Evolutionary conservation across 2,113 vertebrate species (phyloP).

Genomic region (Xenopus tropicalis): DNA sequence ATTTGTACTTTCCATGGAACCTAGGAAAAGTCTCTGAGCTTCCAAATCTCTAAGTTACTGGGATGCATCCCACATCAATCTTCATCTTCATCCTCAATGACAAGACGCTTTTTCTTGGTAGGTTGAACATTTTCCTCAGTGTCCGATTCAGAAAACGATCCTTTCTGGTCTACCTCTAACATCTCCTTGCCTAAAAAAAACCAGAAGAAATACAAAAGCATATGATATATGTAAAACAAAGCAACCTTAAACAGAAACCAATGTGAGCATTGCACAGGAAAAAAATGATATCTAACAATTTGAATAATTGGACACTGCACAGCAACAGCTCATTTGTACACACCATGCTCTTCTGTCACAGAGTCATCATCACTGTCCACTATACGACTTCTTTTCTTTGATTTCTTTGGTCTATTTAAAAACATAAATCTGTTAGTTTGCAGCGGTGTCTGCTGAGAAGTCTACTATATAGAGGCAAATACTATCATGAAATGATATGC

Average conservation of each 20-base stretch:
- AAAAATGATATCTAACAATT: no score
- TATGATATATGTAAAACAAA: no score
- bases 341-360: constrained; percentile 37
- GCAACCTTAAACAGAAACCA: no score
- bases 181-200: constrained; percentile 44
- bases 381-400: constrained; percentile 66
- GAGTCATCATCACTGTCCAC: constrained; percentile 63
- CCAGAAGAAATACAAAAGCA: neutral
- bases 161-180: constrained; percentile 3
- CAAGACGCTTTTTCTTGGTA: constrained; percentile 68
- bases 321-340: neutral
- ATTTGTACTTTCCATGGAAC: no score
- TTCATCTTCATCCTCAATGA: constrained; percentile 74
- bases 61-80: constrained; percentile 43
- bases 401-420: neutral
- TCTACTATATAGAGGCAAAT: no score
- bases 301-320: no score
- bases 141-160: constrained; percentile 55
- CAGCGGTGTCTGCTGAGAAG: no score
- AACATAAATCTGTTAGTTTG: no score
- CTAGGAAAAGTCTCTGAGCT: no score
- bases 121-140: constrained; percentile 53
- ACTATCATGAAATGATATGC: neutral
- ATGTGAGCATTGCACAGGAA: no score
- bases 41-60: neutral